Conservation (phyloP, 2,888 invertebrate species). For the Alviniconcha strummeri region DNA sequence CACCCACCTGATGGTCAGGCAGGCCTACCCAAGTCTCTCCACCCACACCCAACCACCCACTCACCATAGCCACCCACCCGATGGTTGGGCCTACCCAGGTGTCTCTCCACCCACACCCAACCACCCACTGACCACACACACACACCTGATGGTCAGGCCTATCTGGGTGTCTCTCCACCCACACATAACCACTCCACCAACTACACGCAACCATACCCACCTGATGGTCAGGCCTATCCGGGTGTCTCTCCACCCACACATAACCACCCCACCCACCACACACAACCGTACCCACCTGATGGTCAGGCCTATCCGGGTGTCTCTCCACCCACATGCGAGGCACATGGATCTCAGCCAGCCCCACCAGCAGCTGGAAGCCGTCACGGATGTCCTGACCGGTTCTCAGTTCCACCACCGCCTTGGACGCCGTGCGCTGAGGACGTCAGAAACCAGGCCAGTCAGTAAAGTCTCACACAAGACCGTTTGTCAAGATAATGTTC, state of each 20-base stretch:
- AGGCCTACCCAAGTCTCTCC: no score
- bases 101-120: no score
- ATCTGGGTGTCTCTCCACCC: constrained; percentile 71
- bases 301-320: constrained; percentile 54
- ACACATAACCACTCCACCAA: constrained; percentile 64
- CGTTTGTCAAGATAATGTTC: no score
- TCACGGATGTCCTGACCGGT: constrained; percentile 58
- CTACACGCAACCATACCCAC: constrained; percentile 38
- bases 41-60: no score
- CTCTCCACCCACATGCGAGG: constrained; percentile 75
- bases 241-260: constrained; percentile 73
- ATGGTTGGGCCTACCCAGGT: no score
- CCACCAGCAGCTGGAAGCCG: constrained; percentile 73
- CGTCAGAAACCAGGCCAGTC: no score
- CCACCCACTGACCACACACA: no score
- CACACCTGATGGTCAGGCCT: constrained; percentile 57
- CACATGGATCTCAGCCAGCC: constrained; percentile 73
- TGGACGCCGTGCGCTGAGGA: constrained; percentile 65
- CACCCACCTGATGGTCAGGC: no score
- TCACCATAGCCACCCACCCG: no score
- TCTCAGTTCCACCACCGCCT: constrained; percentile 70
- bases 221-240: constrained; percentile 55
- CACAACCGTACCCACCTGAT: constrained; percentile 51
- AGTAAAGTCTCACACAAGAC: no score
- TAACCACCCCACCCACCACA: no score